Evolutionary conservation across 2,888 invertebrate genomes (phyloP), one percentile per base, ranked within the genome.

Genomic region (Heteropelma amictum): DNA sequence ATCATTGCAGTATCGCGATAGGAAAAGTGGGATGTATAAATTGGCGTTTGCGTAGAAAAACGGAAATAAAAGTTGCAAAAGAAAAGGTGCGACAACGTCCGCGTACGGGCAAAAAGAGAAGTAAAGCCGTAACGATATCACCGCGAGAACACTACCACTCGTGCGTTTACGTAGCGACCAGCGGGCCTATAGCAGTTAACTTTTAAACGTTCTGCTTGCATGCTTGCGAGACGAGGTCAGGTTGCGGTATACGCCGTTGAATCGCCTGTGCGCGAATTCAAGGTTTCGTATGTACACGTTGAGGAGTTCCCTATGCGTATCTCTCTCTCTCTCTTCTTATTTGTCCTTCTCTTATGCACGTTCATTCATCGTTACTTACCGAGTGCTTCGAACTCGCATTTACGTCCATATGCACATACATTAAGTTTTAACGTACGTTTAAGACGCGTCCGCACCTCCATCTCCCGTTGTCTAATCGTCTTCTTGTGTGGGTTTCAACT

Each of bases 191-290:
- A 56, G 38, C 30, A 38, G 65, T 77, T 65, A 77, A 70, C 74
- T 69, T 71, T 77, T 71, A 74, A 77, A 73, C 74, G 70, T 70
- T 74, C 73, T 73, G 74, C 73, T 77, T 77, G 74, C 77, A 77
- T 70, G 77, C 77, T 73, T 73, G 77, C 77, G 70, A 73, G 73
- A 73, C 70, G 73, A 73, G 77, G 72, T 77, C 67, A 73, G 65
- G 21, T 77, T 77, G 70, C 74, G 73, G 73, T 73, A 73, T 74
- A 70, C 61, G 45, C 40, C 45, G 69, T 65, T 47, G 74, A 74
- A 69, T 74, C 74, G 74, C 58, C 60, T 74, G 63, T 35, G 61
- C 65, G 61, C 68, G 69, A 69, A 76, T 76, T 76, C 73, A 76
- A 73, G 73, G 76, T 76, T 73, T 73, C 64, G 40, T 64, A n/a